Base-by-base conservation (phyloP, 2,113 vertebrate species). In the Mirza zaza region DNA sequence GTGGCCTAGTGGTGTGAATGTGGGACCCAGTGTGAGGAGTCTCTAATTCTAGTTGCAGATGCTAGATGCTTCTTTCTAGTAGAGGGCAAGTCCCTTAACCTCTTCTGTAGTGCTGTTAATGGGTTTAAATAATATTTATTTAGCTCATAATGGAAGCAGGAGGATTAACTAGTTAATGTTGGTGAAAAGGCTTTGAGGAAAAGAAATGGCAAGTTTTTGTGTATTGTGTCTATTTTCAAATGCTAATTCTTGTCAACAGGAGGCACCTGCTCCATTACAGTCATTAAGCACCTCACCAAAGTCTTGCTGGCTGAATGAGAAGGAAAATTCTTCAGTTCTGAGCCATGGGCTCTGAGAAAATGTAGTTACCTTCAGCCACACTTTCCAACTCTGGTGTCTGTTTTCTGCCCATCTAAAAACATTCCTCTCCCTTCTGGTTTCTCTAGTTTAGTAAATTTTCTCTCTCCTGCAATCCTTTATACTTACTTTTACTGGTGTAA, bases 211-310 rank as follows among this genome's bases (percentile, higher is more conserved):
- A 81, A 57, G 23, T 79, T 63, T 97, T 94, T 96, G n/a, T 70
- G 27, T 61, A 84, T 76, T 91, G n/a, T 68, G 68, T 94, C 59
- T 17, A 75, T 91, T 97, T 95, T 61, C 82, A 84, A 94, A 82
- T 59, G 57, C 39, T 70, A 87, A 96, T 97, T 98, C 85, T 95
- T 93, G 94, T 80, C 94, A 84, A 94, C 13, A 92, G 57, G 73
- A 91, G 50, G 75, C 73, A 59, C 50, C 61, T 93, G 92, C 57
- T 91, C 68, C 36, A 45, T 36, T 77, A 48, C 4, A 32, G 88
- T 87, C 76, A 70, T 73, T 61, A 84, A 88, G 68, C 6, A 90
- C 32, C 63, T 94, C 48, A 23, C 1, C 3, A 77, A 87, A 80
- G 55, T 91, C 67, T 96, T 85, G 23, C 68, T 95, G 82, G 48